Base-by-base conservation (phyloP, 2,113 vertebrate genomes). In the Penelope pileata region DNA sequence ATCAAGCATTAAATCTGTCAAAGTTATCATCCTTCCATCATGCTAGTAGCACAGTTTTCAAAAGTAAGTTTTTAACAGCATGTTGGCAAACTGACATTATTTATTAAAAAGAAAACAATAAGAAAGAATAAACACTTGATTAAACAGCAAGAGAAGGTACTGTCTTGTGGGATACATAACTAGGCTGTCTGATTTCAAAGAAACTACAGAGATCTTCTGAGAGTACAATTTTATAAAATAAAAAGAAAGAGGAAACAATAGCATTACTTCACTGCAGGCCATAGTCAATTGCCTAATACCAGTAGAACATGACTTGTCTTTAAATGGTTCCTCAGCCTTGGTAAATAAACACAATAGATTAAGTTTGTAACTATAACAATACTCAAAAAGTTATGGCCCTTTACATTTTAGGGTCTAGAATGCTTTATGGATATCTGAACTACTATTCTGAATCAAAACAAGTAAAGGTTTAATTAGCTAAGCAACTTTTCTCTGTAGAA, bases 101-200 rank as follows among this genome's bases (percentile, higher is more conserved):
- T 80, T 92, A 79, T 91, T 91, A 76, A 64, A 95, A 91, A 73
- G 34, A 36, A 72, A 88, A 56, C 3, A 34, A 32, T 47, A 62
- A 90, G 8, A 16, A 86, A 82, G 42, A 64, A n/a, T 6, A 86
- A 83, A 62, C 10, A 30, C 8, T 58, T 56, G 45, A 58, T 24
- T 92, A 92, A 87, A 32, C 10, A 66, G 4, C 7, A 83, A 90
- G 21, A 12, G 43, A 78, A 62, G 42, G 12, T 34, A 50, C 14
- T 76, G 4, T 77, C 12, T 53, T 16, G 0, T 11, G 73, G 24
- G 19, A 8, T 45, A 34, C 30, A 2, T 64, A 38, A 54, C 48
- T 78, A 76, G 10, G 26, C 17, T 90, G 14, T 14, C 47, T 73
- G 45, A 38, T 76, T 87, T 85, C 27, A 73, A 60, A 77, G 50